A percentile compares a stretch with the other conserved stretches of the same genome.
These are phyloP conservation scores for Leptinotarsa texana DNA, from an alignment of 1,140 invertebrate species.

Conservation along the genomic window DNA sequence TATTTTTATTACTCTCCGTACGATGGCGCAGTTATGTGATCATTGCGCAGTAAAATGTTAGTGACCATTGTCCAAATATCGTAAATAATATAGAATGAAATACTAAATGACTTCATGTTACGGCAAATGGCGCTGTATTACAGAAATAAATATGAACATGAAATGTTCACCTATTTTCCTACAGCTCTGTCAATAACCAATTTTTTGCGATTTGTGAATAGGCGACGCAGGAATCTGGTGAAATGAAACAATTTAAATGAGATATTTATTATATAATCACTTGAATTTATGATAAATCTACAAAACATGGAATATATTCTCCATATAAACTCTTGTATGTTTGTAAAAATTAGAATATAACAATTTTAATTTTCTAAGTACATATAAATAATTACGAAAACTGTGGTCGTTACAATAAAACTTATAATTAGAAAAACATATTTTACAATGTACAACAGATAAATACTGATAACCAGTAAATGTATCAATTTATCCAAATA, in stretches of 20 bases:
- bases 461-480: conserved; percentile 24
- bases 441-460: conserved; percentile 18
- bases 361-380: conserved; percentile 53
- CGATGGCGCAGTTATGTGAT: too few relatives aligned
- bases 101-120: too few relatives aligned
- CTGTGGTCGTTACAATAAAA: conserved; percentile 13
- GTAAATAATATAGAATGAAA: too few relatives aligned
- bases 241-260: not conserved
- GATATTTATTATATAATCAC: conserved; percentile 45
- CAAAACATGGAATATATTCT: conserved; percentile 55
- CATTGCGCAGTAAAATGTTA: too few relatives aligned
- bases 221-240: too few relatives aligned
- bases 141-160: too few relatives aligned
- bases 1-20: too few relatives aligned
- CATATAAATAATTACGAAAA: conserved; percentile 42
- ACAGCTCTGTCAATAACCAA: too few relatives aligned
- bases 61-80: too few relatives aligned
- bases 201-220: too few relatives aligned
- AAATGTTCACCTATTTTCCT: too few relatives aligned
- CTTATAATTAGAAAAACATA: conserved; percentile 17
- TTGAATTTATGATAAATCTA: conserved; percentile 50
- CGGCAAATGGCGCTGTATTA: too few relatives aligned
- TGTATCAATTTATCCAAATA: conserved; percentile 27
- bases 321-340: conserved; percentile 55
- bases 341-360: conserved; percentile 54